Evolutionary conservation across 2,888 invertebrate species (phyloP), one percentile per base, ranked within the genome.

Genomic region (Eupelmus urozonus): DNA sequence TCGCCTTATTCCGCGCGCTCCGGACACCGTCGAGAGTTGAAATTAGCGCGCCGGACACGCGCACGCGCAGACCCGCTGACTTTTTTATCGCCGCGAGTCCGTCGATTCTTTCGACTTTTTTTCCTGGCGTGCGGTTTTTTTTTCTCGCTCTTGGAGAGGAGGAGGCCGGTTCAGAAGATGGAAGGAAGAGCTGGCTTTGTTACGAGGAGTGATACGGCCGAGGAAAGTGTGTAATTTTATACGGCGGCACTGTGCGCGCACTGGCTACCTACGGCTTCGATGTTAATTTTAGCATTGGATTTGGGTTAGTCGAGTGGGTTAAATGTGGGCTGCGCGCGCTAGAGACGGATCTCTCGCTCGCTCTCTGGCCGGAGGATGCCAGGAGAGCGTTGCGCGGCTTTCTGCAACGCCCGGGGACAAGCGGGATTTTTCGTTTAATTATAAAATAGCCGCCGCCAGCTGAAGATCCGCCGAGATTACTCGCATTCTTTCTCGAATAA

Each of bases 301-400:
- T 51, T 69, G 69, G 69, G 69, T 67, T 75, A 67, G 67, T 53
- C 73, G 69, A 11, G 27, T 51, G 49, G 53, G 42, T 65, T 59
- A 72, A 57, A 57, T 59, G 34, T 34, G 59, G 59, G 42, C 45
- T 59, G 57, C 18, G n/a, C n/a, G n/a, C n/a, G n/a, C n/a, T n/a
- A n/a, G n/a, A n/a, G 25, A 16, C 27, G 27, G 9, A 27, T 55
- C 11, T 27, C 27, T 42, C 45, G 60, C n/a, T n/a, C n/a, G n/a
- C n/a, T n/a, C n/a, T n/a, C n/a, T n/a, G n/a, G n/a, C n/a, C n/a
- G n/a, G n/a, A n/a, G n/a, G n/a, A n/a, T n/a, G n/a, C n/a, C n/a
- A n/a, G n/a, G n/a, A n/a, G 13, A 7, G 45, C 4, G 13, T 45
- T 45, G 16, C 45, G 16, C 16, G 2, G 2, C 9, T 45, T 45